Evolutionary conservation across 1,140 invertebrate species (phyloP), one percentile per base, ranked within the genome.

Genomic region (Aporrectodea caliginosa): DNA sequence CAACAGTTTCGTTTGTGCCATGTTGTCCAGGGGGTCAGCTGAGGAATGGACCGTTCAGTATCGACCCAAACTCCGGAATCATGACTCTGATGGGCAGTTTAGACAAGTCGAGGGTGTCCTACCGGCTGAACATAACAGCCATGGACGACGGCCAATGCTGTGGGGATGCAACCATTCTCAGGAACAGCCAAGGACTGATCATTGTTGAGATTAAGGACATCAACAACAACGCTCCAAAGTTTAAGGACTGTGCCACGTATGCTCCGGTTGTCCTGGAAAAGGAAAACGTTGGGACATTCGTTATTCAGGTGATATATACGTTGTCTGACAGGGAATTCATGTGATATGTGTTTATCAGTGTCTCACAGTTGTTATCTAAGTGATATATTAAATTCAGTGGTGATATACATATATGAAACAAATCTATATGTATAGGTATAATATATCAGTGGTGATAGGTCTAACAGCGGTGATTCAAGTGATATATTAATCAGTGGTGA

Each of bases 201-300:
- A 35, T 97, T 0, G 95, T 98, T 0, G 97, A 97, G 84, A 97
- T 98, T 72, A 97, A 95, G 0, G 95, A 98, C 84, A 95, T 97
- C 0, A 98, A 97, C 85, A 95, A 97, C 82, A 97, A 97, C 85
- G 97, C 96, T 84, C 95, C 95, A 0, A 92, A 95, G 34, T 98
- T 98, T 84, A 94, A 95, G 87, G 94, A 97, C 82, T 97, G 95
- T 86, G 92, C 92, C 0, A 95, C 92, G 2, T 97, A 97, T 43
- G 81, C 58, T 68, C 75, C 75, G 0, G 75, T 76, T 31, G 75
- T 76, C 35, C 33, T 76, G 33, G 75, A 76, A 35, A 76, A 81
- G 43, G 34, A 78, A 70, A 68, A 76, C 27, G 31, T 74, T 16
- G 80, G 75, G 1, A 78, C 73, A 27, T 81, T 71, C 29, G 80